Base-by-base conservation (phyloP, 2,797 vertebrate species). In the Botia kubotai region DNA sequence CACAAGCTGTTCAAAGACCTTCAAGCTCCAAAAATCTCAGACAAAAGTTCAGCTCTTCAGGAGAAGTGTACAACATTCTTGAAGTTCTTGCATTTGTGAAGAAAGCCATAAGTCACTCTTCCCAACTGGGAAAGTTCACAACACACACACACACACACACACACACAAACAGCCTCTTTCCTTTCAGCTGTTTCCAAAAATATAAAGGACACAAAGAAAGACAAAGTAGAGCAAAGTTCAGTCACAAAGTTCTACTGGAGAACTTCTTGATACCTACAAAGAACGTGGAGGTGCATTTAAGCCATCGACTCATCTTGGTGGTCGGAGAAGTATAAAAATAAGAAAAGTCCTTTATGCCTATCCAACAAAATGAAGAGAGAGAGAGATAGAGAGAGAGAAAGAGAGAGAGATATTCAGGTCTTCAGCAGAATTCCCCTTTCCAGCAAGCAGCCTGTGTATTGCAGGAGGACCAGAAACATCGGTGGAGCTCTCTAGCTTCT, bases 291-390 rank as follows among this genome's bases (percentile, higher is more conserved):
- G 96, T 95, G 93, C 97, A 97, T 84, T 96, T 95, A 85, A 97
- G 91, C 96, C 97, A 98, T 84, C 95, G 96, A 90, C 91, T 96
- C 97, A 98, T 98, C 89, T 87, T 96, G 85, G 88, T 89, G 93
- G 88, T 92, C 88, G 48, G 91, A 91, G 91, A 92, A 86, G 81
- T 90, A 91, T 53, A 86, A 82, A 81, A 75, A 76, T 72, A 80
- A 50, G 75, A 17, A 12, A 87, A 83, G 75, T 52, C 69, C 26
- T 77, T 84, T 74, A 46, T 79, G 57, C 82, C 65, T 46, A 72
- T 58, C 36, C 13, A 23, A 69, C 36, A 57, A 57, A 75, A 6
- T 67, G 77, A 53, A 29, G 48, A 68, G 77, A 86, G 86, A n/a
- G n/a, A n/a, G n/a, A n/a, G n/a, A n/a, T n/a, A n/a, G n/a, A n/a